These are phyloP conservation scores for Mallateleia sp. DNA, from an alignment of 2,888 invertebrate genomes.

Conservation along the genomic window DNA sequence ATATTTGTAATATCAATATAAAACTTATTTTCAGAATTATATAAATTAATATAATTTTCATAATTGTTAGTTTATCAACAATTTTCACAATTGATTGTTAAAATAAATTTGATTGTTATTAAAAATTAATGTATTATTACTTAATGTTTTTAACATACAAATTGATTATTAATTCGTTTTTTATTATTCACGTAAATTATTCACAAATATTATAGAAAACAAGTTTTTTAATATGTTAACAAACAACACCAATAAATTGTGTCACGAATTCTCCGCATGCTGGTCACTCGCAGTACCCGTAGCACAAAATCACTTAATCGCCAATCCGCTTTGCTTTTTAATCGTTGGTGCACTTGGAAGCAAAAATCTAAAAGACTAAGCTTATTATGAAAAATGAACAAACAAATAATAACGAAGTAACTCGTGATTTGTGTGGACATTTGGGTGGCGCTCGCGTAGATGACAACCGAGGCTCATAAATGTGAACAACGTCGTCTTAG, in stretches of 20 bases:
- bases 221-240: neutral
- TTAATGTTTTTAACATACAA: too few relatives aligned
- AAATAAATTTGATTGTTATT: too few relatives aligned
- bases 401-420: slow-evolving; percentile 51
- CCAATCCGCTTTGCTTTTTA: slow-evolving; percentile 13
- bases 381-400: slow-evolving; percentile 13
- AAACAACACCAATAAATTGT: neutral
- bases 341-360: neutral
- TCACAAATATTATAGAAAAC: too few relatives aligned
- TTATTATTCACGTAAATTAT: too few relatives aligned
- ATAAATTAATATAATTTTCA: too few relatives aligned
- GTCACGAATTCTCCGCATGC: slow-evolving; percentile 26
- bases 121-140: too few relatives aligned
- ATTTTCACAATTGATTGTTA: too few relatives aligned
- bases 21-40: too few relatives aligned
- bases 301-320: slow-evolving; percentile 34
- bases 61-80: too few relatives aligned
- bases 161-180: too few relatives aligned
- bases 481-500: slow-evolving; percentile 90
- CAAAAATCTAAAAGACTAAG: slow-evolving; percentile 18
- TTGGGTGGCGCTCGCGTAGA: slow-evolving; percentile 80
- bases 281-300: slow-evolving; percentile 20
- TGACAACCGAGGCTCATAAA: slow-evolving; percentile 89
- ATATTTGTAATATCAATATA: too few relatives aligned
- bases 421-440: slow-evolving; percentile 66